Evolutionary conservation across 23 tunicate species (phyloP), one percentile per base, ranked within the genome.

Genomic region (Phallusia fumigata): DNA sequence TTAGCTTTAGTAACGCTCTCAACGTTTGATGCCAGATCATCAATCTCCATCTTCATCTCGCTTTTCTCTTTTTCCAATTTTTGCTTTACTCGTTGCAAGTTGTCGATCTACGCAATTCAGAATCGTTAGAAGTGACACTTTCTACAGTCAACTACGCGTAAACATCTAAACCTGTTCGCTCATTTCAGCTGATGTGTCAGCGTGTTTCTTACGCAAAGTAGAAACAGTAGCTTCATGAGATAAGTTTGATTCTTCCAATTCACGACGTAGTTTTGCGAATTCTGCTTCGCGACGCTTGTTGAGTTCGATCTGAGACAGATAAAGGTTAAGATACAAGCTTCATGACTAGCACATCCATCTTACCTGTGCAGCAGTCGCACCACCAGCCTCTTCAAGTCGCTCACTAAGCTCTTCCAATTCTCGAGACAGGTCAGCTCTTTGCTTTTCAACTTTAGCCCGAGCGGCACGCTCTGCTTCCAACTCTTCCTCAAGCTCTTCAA

Each of bases 401-500:
- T 97, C 99, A 44, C 97, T 93, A 65, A 97, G 53, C 73, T 97
- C 99, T 52, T 97, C 99, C 69, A 97, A 84, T 64, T 97, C 99
- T 30, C 99, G 84, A 3, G 95, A 88, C 52, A 97, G 81, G 75
- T 96, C 99, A 18, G 88, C 84, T 80, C 89, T 84, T 76, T 90
- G 95, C 95, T 95, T 95, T 69, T 95, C 99, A 36, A 92, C 88
- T 64, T 95, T 95, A 0, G 99, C 94, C 8, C 99, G 85, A 58
- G 93, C 96, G 5, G 90, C 90, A 81, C 99, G 72, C 40, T 96
- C 99, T 24, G 99, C 95, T 77, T 96, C 99, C 75, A 96, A 80
- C 49, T 96, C 99, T 75, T 96, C 99, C 82, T 96, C 99, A 5
- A 96, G 87, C 79, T 96, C 99, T 85, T 96, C 99, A 78, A 96